phyloP scores from a whole-genome alignment of 1,140 invertebrate species.

The Hyphantria cunea region DNA sequence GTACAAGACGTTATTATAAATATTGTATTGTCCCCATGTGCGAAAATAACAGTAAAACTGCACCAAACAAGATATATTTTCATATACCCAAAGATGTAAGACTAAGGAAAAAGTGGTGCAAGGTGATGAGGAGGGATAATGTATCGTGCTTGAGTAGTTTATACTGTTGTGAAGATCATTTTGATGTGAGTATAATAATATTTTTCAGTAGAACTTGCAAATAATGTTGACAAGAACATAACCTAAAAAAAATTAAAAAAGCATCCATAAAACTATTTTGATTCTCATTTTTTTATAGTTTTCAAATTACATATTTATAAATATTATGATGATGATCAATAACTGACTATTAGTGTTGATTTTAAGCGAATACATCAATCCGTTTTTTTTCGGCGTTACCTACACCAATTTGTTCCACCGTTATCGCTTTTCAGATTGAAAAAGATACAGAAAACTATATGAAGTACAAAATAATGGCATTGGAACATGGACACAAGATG shows the following conservation, averaged over 20 bases:
- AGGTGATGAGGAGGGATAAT: background rate
- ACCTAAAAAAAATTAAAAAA: background rate
- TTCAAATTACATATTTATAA: too few species aligned
- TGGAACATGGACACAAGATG: background rate
- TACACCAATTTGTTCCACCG: too few species aligned
- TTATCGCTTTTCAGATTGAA: background rate
- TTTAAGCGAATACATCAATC: too few species aligned
- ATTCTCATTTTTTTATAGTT: background rate
- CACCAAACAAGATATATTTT: constrained; percentile 2
- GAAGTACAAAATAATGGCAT: constrained; percentile 2
- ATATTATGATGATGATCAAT: too few species aligned
- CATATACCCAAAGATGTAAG: background rate
- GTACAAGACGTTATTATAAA: background rate
- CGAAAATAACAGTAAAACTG: background rate
- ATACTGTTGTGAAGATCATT: constrained; percentile 6
- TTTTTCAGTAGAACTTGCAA: too few species aligned
- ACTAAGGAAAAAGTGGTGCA: background rate
- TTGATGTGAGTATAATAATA: background rate
- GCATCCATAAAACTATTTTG: background rate
- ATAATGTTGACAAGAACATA: too few species aligned
- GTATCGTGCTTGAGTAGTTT: background rate
- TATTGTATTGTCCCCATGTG: background rate
- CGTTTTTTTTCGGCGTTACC: background rate
- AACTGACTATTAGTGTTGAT: too few species aligned
- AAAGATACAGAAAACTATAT: background rate